phyloP scores from a whole-genome alignment of 2,113 vertebrate genomes.

The Danio rerio region GRCz12tu NC_133181.1:59120001-59120500 shows the following conservation, averaged over 20 bases:
- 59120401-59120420: not conserved
- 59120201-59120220: conserved; percentile 32
- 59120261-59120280: not conserved
- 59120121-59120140: too few species aligned
- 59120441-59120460: not conserved
- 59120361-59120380: not conserved
- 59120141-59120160: too few species aligned
- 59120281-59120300: conserved; percentile 7
- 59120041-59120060: too few species aligned
- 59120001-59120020: too few species aligned
- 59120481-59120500: not conserved
- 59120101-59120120: too few species aligned
- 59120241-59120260: too few species aligned
- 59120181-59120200: too few species aligned
- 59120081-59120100: too few species aligned
- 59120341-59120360: conserved; percentile 3
- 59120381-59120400: not conserved
- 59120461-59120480: not conserved
- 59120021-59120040: too few species aligned
- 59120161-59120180: too few species aligned
- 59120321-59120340: not conserved
- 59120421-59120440: not conserved
- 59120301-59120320: conserved; percentile 14
- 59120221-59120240: conserved; percentile 47
- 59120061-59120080: too few species aligned